These are phyloP conservation scores for Oreamnos americanus DNA, from an alignment of 2,113 vertebrate genomes.

Conservation along the genomic window DNA sequence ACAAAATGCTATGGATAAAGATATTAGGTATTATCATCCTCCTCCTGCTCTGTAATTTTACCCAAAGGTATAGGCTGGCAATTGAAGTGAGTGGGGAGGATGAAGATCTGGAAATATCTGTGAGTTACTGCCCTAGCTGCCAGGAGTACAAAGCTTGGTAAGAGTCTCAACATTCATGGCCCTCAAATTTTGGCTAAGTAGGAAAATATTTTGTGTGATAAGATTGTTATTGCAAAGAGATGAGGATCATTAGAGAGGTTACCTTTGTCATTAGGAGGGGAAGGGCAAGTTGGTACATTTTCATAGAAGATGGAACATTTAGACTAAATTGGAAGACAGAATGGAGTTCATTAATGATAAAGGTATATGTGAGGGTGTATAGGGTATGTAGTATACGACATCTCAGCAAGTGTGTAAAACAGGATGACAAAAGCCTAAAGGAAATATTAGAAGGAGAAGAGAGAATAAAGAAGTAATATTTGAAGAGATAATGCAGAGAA, in stretches of 20 bases:
- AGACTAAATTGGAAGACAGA: not conserved
- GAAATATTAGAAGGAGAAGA: not conserved
- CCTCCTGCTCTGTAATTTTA: not conserved
- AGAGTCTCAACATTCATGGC: not conserved
- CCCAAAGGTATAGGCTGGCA: not conserved
- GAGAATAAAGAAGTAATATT: not conserved
- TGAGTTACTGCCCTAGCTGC: not conserved
- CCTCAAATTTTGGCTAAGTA: not conserved
- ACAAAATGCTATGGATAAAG: not conserved
- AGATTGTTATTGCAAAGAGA: not conserved
- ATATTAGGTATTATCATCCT: not conserved
- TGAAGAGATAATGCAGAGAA: not conserved
- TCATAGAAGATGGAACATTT: not conserved
- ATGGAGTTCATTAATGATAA: not conserved
- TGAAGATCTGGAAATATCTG: not conserved
- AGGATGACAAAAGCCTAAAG: not conserved
- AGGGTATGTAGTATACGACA: not conserved
- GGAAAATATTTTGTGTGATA: not conserved
- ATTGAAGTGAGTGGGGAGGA: not conserved
- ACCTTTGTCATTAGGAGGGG: not conserved
- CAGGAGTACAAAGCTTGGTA: not conserved
- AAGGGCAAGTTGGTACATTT: not conserved
- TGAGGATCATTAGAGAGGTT: not conserved
- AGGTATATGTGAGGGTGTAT: not conserved
- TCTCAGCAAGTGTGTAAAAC: not conserved